Base-by-base conservation (phyloP, 2,797 vertebrate species). In the Strix occidentalis region DNA sequence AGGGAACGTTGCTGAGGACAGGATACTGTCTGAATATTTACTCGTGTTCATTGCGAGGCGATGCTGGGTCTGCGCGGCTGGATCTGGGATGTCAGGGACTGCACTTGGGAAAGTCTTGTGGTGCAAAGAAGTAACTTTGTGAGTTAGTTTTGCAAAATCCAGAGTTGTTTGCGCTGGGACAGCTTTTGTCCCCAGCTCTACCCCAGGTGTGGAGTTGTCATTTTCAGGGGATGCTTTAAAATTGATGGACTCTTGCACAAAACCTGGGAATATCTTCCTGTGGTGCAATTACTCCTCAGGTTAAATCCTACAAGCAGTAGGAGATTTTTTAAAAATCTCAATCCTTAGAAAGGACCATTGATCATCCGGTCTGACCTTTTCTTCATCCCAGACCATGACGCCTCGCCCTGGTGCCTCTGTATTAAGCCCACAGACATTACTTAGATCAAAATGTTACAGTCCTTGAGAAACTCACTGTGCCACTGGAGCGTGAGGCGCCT, bases 41-140 rank as follows among this genome's bases (percentile, higher is more conserved):
- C 63, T 70, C 3, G 3, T 4, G 12, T 15, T 76, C 25, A 12
- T 19, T 2, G 6, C 1, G 5, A 16, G 56, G 60, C 2, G 18
- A 23, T 45, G 86, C 43, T 28, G 54, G 20, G 41, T 68, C 45
- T 37, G 33, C 2, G 1, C 1, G 1, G 31, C 10, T 13, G 70
- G 19, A 8, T 41, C 37, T 19, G 0, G 3, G n/a, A 10, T 20
- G 24, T 23, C 19, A 4, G 46, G 25, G 12, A 6, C 33, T 6
- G 6, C 35, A 3, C 3, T 0, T 18, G 58, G 56, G 31, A 68
- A 60, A n/a, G 39, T 17, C 28, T 18, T 5, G 33, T 31, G 53
- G 16, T 43, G 37, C 15, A 10, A 50, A 70, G 19, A 19, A 50
- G 33, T 18, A 13, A 37, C 45, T 37, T 20, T 2, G 11, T 31